Evolutionary conservation across 2,888 invertebrate genomes (phyloP).

Genomic region (Philereme vetulata): DNA sequence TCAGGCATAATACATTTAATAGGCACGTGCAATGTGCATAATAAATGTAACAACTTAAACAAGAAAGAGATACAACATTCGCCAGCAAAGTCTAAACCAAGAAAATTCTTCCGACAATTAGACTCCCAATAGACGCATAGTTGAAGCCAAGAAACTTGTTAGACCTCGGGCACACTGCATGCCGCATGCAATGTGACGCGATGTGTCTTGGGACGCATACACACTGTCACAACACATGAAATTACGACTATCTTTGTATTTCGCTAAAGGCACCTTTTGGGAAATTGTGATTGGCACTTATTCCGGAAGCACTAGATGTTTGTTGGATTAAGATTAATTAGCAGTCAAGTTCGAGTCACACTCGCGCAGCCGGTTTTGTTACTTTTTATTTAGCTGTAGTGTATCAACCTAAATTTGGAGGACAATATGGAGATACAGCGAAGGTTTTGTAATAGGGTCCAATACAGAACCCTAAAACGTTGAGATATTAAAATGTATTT

Average conservation of each 20-base stretch:
- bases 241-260: slow-evolving; percentile 19
- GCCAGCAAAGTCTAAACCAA: slow-evolving; percentile 34
- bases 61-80: slow-evolving; percentile 17
- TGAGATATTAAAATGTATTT: too few species aligned
- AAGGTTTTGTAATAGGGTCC: too few species aligned
- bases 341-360: too few species aligned
- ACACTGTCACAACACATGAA: slow-evolving; percentile 13
- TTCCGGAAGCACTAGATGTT: too few species aligned
- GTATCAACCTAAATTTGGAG: too few species aligned
- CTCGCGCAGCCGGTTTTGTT: too few species aligned
- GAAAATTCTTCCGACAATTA: slow-evolving; percentile 53
- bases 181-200: slow-evolving; percentile 31
- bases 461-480: too few species aligned
- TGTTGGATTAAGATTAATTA: too few species aligned
- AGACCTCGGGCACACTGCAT: slow-evolving; percentile 28
- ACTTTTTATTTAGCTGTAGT: too few species aligned
- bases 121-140: slow-evolving; percentile 45
- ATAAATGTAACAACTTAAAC: slow-evolving; percentile 15
- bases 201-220: slow-evolving; percentile 18
- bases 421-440: too few species aligned
- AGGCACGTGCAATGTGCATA: slow-evolving; percentile 1
- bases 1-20: too few species aligned
- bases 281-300: neutral
- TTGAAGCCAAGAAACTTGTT: slow-evolving; percentile 37
- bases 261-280: slow-evolving; percentile 7